Base-by-base conservation (phyloP, 2,888 invertebrate genomes). In the Eueremaeus valkanovi region DNA sequence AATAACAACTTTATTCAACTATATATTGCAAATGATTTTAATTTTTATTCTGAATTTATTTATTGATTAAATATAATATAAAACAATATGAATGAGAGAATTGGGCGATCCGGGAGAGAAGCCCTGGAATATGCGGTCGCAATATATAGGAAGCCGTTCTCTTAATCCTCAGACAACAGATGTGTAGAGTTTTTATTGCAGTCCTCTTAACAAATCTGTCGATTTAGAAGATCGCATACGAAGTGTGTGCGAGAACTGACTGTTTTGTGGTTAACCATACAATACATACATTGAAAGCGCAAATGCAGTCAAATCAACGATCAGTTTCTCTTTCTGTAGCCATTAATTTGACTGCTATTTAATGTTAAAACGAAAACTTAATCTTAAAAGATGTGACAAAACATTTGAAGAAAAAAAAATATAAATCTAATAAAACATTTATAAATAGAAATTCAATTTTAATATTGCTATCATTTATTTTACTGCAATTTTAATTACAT, bases 121-220 rank as follows among this genome's bases (percentile, higher is more conserved):
- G n/a, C 21, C 21, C 21, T 51, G 6, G n/a, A n/a, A 51, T 51
- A 51, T n/a, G 18, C n/a, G 11, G 11, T 45, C 16, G 42, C 16
- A 45, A 16, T n/a, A 16, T 6, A 31, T 61, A 27, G 61, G 61
- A 61, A 61, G 61, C 61, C 21, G 21, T 36, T 36, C 9, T 66
- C n/a, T 66, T 36, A 66, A 36, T 66, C 36, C 66, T 11, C n/a
- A 5, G 31, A 66, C 33, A n/a, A 66, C 66, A 66, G 66, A 33
- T 66, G 66, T 36, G 66, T 58, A 29, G 36, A 27, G 33, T 66
- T 66, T 66, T 66, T 36, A 36, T 66, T 33, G 36, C 58, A 36
- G 66, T 66, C 66, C 36, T 66, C 66, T 36, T 66, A 66, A 66
- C 66, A 66, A n/a, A 66, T 66, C 66, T 66, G 66, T 36, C 36